phyloP scores from a whole-genome alignment of 1,140 invertebrate species.

The Plodia interpunctella region DNA sequence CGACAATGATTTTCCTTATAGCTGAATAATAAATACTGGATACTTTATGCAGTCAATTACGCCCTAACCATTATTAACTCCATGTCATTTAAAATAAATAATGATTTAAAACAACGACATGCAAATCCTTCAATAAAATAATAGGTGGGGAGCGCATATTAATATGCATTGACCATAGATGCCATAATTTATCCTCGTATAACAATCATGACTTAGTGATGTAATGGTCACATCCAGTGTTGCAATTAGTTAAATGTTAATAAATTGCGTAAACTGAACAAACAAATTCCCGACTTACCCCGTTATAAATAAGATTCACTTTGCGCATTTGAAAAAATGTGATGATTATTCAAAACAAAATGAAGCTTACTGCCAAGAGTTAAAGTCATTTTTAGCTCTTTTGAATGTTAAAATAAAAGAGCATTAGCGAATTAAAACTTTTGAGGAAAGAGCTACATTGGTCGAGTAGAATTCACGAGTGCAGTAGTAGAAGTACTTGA shows the following conservation, averaged over 20 bases:
- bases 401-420: neutral
- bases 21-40: neutral
- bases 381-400: neutral
- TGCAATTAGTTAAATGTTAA: slow-evolving; percentile 1
- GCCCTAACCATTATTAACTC: neutral
- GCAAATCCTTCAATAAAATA: neutral
- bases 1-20: no score
- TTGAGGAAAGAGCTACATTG: neutral
- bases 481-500: no score
- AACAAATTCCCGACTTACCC: neutral
- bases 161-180: neutral
- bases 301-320: neutral
- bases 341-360: neutral
- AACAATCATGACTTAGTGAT: neutral
- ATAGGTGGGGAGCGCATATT: neutral
- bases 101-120: neutral
- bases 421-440: neutral
- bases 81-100: slow-evolving; percentile 3
- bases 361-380: neutral
- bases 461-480: neutral
- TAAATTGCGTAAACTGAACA: neutral
- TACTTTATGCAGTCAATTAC: no score
- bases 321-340: neutral
- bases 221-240: neutral
- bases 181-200: neutral